Evolutionary conservation across 2,888 invertebrate species (phyloP).

Genomic region (Sinelater perroti): DNA sequence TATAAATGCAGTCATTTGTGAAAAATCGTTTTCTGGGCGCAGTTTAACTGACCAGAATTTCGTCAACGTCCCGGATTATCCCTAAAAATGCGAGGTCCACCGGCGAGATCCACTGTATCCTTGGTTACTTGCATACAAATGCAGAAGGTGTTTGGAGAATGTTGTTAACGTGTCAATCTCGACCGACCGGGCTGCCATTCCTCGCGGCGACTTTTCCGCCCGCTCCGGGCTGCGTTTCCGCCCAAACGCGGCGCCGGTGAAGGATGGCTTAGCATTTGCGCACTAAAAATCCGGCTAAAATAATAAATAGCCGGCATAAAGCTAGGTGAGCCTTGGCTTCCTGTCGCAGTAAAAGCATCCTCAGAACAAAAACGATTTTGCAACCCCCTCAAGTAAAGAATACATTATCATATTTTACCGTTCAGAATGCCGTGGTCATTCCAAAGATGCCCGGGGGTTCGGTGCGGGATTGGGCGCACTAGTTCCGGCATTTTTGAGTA

Average conservation of each 20-base stretch:
- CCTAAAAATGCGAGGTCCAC: constrained; percentile 30
- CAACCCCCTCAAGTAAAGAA: constrained; percentile 40
- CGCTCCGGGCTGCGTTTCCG: too few relatives aligned
- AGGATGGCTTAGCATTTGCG: too few relatives aligned
- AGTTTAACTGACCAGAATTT: constrained; percentile 44
- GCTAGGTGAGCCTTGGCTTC: too few relatives aligned
- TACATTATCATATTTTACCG: constrained; percentile 53
- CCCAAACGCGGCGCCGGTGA: too few relatives aligned
- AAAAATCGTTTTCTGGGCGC: constrained; percentile 41
- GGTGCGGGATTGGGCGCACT: constrained; percentile 7
- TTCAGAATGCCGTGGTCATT: constrained; percentile 51
- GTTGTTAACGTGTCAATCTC: constrained; percentile 1
- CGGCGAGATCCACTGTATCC: constrained; percentile 10
- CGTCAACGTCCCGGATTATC: constrained; percentile 43
- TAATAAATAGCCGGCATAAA: too few relatives aligned
- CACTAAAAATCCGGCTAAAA: too few relatives aligned
- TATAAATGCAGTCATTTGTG: constrained; percentile 44
- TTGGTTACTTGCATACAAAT: constrained; percentile 25
- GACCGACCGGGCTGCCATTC: too few relatives aligned
- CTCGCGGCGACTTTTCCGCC: too few relatives aligned
- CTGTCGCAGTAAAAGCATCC: constrained; percentile 18
- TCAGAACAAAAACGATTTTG: constrained; percentile 22
- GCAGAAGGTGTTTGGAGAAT: constrained; percentile 8
- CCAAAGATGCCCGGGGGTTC: constrained; percentile 41
- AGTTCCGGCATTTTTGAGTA: not conserved